Conservation (phyloP, 2,888 invertebrate genomes). For the Melieria picta region DNA sequence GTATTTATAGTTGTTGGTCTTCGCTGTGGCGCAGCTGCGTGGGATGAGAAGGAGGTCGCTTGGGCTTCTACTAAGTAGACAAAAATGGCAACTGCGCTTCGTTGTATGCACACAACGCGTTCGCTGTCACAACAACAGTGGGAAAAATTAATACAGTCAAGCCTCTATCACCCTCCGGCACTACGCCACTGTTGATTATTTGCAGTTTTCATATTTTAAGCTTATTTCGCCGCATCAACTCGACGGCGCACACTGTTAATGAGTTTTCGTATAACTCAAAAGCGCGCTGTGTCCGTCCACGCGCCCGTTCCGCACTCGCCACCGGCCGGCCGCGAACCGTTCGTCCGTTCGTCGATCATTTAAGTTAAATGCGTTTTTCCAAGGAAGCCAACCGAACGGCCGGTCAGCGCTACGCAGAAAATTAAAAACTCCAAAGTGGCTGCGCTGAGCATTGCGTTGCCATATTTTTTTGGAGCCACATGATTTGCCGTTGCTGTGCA, state of each 20-base stretch:
- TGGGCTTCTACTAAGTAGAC: too few species aligned
- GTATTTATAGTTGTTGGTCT: too few species aligned
- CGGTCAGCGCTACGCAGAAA: slow-evolving; percentile 5
- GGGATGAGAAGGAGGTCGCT: too few species aligned
- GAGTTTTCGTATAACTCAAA: slow-evolving; percentile 54
- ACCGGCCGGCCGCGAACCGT: slow-evolving; percentile 25
- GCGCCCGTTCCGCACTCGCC: too few species aligned
- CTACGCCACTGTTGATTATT: too few species aligned
- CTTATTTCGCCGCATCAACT: slow-evolving; percentile 3
- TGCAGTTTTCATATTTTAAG: neutral
- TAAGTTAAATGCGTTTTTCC: slow-evolving; percentile 48
- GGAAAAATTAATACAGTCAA: too few species aligned
- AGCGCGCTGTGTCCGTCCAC: too few species aligned
- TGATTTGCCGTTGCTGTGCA: slow-evolving; percentile 18
- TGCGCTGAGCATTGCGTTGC: neutral
- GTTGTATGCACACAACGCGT: too few species aligned
- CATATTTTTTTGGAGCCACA: slow-evolving; percentile 14
- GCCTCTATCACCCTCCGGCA: too few species aligned
- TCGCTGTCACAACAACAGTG: too few species aligned
- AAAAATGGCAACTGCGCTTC: too few species aligned
- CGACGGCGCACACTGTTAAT: slow-evolving; percentile 51
- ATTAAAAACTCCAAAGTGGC: slow-evolving; percentile 21
- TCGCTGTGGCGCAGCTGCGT: too few species aligned
- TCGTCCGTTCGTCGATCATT: slow-evolving; percentile 18
- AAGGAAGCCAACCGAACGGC: slow-evolving; percentile 48